Base-by-base conservation (phyloP, 1,140 invertebrate species). In the Geopemphigus sp. region DNA sequence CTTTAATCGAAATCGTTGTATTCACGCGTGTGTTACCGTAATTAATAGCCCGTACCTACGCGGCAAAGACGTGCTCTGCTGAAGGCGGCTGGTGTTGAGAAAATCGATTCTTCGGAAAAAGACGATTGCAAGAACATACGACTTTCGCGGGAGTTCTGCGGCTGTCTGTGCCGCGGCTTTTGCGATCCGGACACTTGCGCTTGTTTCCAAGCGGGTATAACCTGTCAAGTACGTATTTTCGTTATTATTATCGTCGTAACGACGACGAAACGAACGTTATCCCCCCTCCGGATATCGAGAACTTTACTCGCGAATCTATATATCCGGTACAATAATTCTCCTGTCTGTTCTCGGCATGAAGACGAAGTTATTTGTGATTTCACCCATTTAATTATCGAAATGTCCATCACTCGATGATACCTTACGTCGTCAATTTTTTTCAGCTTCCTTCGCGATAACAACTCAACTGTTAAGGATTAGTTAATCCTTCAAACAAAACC, bases 181-280 rank as follows among this genome's bases (percentile, higher is more conserved):
- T 99, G 97, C 88, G 95, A 98, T 88, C 96, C 96, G 0, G 95
- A 97, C 83, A 95, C 91, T 24, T 99, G 97, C 86, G 91, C 93
- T 39, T 99, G 97, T 86, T 95, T 94, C 85, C 90, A 94, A 84
- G 94, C 93, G 68, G 96, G 95, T 39, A 98, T 99, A 81, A 97
- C 98, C 87, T 99, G 95, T 85, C 95, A 97, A 89, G 91, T 91
- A 81, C 83, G 84, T 82, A 26, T n/a, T 8, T 24, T 61, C 2
- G 1, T 32, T 63, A 24, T n/a, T 66, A 66, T 45, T 66, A 66
- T 66, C 24, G 50, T 50, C 26, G 22, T 17, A 11, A 24, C 26
- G 12, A 68, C 32, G n/a, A n/a, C 14, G 22, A 45, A 45, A 24
- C 5, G 10, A 26, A 50, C 1, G 14, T 50, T 6, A 68, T 50